These are phyloP conservation scores for Drosophila barbarae DNA, from an alignment of 2,888 invertebrate species.

Conservation along the genomic window DNA sequence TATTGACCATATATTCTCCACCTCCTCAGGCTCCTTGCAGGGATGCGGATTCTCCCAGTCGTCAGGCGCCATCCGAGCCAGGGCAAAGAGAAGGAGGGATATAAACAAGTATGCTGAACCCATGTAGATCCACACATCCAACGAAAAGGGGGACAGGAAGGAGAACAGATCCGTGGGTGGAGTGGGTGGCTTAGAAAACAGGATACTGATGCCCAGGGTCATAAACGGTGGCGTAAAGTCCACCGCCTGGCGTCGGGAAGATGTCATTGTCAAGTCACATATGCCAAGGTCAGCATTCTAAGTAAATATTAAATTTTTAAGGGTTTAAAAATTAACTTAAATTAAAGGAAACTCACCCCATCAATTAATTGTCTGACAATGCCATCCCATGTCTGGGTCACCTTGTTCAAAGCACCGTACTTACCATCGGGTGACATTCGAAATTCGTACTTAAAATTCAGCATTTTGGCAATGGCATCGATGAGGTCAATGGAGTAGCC, in stretches of 20 bases:
- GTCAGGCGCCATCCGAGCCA: constrained; percentile 91
- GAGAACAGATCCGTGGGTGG: constrained; percentile 90
- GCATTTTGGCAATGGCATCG: constrained; percentile 86
- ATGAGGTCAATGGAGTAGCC: constrained; percentile 96
- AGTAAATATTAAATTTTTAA: too few species aligned
- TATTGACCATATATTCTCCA: constrained; percentile 92
- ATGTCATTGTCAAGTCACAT: constrained; percentile 97
- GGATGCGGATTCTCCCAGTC: constrained; percentile 98
- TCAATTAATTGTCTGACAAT: constrained; percentile 87
- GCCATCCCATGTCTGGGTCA: constrained; percentile 89
- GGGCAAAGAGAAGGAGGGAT: constrained; percentile 89
- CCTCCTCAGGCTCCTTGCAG: constrained; percentile 90
- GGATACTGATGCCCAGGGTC: constrained; percentile 95
- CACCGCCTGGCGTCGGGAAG: constrained; percentile 90
- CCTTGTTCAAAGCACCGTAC: constrained; percentile 85
- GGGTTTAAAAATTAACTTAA: neutral
- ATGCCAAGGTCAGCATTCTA: constrained; percentile 97
- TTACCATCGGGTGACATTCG: constrained; percentile 86
- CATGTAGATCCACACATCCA: constrained; percentile 95
- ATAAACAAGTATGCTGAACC: constrained; percentile 91
- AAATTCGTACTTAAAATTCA: constrained; percentile 86
- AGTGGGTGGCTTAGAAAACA: constrained; percentile 89
- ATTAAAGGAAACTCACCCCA: constrained; percentile 71
- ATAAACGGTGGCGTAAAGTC: constrained; percentile 99
- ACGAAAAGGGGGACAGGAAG: constrained; percentile 92